Evolutionary conservation across 2,113 vertebrate genomes (phyloP).

Genomic region (Eublepharis macularius): DNA sequence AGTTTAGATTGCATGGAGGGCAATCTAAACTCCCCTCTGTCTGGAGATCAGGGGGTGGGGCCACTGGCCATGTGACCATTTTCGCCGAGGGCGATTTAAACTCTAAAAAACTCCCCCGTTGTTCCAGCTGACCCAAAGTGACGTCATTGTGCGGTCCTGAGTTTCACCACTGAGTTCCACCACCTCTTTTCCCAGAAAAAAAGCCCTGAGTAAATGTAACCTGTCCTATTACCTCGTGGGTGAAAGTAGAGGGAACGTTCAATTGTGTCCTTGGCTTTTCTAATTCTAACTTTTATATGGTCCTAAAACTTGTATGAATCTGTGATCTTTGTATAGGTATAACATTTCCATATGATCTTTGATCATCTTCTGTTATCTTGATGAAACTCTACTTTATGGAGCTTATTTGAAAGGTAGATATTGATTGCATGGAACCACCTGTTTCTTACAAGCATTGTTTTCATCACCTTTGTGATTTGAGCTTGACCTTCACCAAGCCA

Average conservation of each 20-base stretch:
- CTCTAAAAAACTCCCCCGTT: too few species aligned
- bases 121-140: too few species aligned
- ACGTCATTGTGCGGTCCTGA: too few species aligned
- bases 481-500: background rate
- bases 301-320: background rate
- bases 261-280: background rate
- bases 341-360: background rate
- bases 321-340: background rate
- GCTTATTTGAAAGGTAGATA: background rate
- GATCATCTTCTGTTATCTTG: background rate
- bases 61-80: too few species aligned
- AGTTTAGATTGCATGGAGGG: too few species aligned
- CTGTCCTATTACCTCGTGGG: background rate
- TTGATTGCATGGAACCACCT: background rate
- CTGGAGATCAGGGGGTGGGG: too few species aligned
- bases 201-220: too few species aligned
- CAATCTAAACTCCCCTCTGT: too few species aligned
- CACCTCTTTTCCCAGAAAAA: too few species aligned
- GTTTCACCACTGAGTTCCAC: too few species aligned
- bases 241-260: background rate
- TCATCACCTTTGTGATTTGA: background rate
- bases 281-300: background rate
- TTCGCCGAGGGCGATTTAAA: too few species aligned
- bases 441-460: background rate
- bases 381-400: background rate